Percentiles rank a stretch among this genome's conserved stretches.
phyloP scores from a whole-genome alignment of 1,140 invertebrate genomes.

The Zophobas morio region DNA sequence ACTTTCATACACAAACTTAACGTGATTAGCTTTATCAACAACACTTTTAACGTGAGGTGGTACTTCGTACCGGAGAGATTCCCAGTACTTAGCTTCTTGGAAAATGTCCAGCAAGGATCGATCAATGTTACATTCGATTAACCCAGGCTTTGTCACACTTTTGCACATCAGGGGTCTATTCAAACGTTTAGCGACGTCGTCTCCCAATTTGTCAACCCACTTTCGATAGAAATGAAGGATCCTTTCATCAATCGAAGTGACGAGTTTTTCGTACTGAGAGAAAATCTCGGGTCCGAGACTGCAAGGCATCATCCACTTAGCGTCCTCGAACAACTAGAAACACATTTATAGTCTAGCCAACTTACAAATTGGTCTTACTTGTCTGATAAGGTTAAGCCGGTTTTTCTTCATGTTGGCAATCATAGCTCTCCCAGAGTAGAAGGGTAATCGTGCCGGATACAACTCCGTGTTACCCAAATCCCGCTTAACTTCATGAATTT shows the following conservation, averaged over 20 bases:
- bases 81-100: slow-evolving; percentile 78
- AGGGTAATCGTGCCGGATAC: slow-evolving; percentile 77
- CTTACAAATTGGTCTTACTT: slow-evolving; percentile 62
- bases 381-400: slow-evolving; percentile 73
- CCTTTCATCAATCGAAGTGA: slow-evolving; percentile 77
- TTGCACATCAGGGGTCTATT: slow-evolving; percentile 81
- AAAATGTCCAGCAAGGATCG: slow-evolving; percentile 74
- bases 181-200: slow-evolving; percentile 74
- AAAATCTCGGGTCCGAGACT: slow-evolving; percentile 80
- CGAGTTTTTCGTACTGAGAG: slow-evolving; percentile 77
- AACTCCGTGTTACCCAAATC: slow-evolving; percentile 77
- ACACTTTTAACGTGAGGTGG: slow-evolving; percentile 75
- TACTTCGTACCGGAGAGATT: slow-evolving; percentile 76
- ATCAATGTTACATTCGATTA: slow-evolving; percentile 87
- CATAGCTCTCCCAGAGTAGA: slow-evolving; percentile 79
- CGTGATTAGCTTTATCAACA: slow-evolving; percentile 74
- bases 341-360: not conserved
- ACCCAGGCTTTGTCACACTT: slow-evolving; percentile 74
- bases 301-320: slow-evolving; percentile 80
- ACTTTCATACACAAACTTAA: slow-evolving; percentile 80
- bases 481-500: slow-evolving; percentile 82
- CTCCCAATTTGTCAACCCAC: slow-evolving; percentile 75
- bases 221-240: slow-evolving; percentile 75
- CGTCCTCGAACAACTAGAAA: slow-evolving; percentile 74
- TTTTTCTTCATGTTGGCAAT: slow-evolving; percentile 76